Evolutionary conservation across 2,888 invertebrate genomes (phyloP).

Genomic region (Diaprepes abbreviatus): DNA sequence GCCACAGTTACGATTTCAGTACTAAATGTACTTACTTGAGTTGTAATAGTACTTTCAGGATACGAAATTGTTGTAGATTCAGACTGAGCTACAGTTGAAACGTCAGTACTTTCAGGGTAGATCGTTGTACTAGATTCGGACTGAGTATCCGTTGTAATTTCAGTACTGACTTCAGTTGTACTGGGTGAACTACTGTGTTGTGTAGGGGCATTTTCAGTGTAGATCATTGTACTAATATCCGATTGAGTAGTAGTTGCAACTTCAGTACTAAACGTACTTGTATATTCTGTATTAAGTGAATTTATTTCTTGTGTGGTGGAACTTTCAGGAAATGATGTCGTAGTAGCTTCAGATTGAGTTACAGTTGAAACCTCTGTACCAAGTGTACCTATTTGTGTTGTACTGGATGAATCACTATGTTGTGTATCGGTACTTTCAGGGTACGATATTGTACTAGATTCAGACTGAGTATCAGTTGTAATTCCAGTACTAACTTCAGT

Average conservation of each 20-base stretch:
- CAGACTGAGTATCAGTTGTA: background rate
- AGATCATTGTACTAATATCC: background rate
- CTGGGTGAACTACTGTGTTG: no score
- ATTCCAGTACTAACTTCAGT: no score
- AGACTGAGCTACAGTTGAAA: background rate
- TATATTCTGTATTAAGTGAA: background rate
- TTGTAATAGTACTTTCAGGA: no score
- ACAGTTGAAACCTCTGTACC: background rate
- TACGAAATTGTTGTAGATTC: no score
- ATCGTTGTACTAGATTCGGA: background rate
- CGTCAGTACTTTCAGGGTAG: background rate
- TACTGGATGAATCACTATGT: background rate
- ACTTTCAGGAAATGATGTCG: background rate
- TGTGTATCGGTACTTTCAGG: no score
- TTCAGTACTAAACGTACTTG: background rate
- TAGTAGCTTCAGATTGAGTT: background rate
- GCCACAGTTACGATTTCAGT: no score
- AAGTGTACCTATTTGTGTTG: background rate
- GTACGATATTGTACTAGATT: background rate
- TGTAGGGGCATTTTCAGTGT: no score
- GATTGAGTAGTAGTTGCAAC: background rate
- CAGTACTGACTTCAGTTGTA: no score
- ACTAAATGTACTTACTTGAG: no score
- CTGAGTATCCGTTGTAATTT: background rate
- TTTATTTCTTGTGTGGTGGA: background rate